Conservation (phyloP, 2,113 vertebrate species). For the Crocuta crocuta region DNA sequence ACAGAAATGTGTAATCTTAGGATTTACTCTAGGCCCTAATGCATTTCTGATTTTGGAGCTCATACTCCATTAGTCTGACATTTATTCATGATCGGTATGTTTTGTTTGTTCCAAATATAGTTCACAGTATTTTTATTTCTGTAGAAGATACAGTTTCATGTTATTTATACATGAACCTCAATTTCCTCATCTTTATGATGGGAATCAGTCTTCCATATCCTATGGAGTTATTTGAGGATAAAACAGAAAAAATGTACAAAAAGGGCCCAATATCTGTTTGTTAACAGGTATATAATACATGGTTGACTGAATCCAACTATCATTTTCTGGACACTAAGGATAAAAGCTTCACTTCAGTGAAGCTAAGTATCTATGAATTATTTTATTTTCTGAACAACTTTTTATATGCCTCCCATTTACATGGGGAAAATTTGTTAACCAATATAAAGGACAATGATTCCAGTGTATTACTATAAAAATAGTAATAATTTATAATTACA, state of each 20-base stretch:
- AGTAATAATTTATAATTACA: background rate
- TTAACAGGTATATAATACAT: background rate
- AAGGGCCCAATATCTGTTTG: background rate
- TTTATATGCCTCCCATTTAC: background rate
- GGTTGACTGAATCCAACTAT: background rate
- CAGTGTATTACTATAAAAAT: background rate
- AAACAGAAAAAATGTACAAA: background rate
- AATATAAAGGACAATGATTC: background rate
- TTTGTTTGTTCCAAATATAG: background rate
- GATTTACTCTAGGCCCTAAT: background rate
- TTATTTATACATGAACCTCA: background rate
- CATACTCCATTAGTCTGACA: background rate
- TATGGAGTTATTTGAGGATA: background rate
- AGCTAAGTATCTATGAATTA: background rate
- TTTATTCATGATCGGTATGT: background rate
- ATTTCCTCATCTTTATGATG: background rate
- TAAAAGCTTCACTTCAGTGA: background rate
- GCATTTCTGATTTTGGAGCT: background rate
- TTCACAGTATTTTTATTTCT: background rate
- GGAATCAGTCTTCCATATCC: background rate
- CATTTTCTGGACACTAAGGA: background rate
- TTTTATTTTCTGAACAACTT: background rate
- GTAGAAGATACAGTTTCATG: background rate
- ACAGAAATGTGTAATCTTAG: background rate
- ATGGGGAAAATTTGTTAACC: background rate